A percentile compares a stretch with the other conserved stretches of the same genome.
phyloP scores from a whole-genome alignment of 2,797 vertebrate species.

The Neosilurus mollespiculum region DNA sequence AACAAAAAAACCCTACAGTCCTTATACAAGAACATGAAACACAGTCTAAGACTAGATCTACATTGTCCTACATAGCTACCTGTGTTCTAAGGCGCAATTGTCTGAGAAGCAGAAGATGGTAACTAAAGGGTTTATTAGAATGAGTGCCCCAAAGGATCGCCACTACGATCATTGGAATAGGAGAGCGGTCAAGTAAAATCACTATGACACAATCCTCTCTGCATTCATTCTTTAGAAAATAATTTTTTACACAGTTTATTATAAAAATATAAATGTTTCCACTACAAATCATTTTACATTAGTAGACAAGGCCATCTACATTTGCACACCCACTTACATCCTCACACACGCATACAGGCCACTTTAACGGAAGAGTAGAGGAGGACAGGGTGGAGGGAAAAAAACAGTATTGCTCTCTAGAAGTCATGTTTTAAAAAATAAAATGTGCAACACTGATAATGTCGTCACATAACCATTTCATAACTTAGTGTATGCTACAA shows the following conservation, averaged over 20 bases:
- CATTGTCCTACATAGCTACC: not conserved
- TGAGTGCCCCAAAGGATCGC: not conserved
- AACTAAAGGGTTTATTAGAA: not conserved
- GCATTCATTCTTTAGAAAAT: conserved; percentile 95
- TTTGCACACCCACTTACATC: conserved; percentile 71
- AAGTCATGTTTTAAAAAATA: conserved; percentile 82
- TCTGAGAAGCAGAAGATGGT: not conserved
- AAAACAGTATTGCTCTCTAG: conserved; percentile 83
- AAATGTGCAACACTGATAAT: conserved; percentile 82
- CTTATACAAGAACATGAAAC: not conserved
- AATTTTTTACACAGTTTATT: conserved; percentile 99
- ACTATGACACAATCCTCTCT: conserved; percentile 74
- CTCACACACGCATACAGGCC: conserved; percentile 70
- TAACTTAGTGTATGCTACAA: conserved; percentile 82
- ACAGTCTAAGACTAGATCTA: not conserved
- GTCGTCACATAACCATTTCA: conserved; percentile 77
- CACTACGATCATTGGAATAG: not conserved
- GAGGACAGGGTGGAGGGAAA: conserved; percentile 60
- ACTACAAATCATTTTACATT: conserved; percentile 99
- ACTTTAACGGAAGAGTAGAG: conserved; percentile 61
- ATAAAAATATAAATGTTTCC: conserved; percentile 99
- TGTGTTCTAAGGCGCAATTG: not conserved
- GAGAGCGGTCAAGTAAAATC: conserved; percentile 49
- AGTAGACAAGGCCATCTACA: conserved; percentile 98
- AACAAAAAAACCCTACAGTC: not conserved